phyloP scores from a whole-genome alignment of 2,888 invertebrate species.

The Yponomeuta malinellus region DNA sequence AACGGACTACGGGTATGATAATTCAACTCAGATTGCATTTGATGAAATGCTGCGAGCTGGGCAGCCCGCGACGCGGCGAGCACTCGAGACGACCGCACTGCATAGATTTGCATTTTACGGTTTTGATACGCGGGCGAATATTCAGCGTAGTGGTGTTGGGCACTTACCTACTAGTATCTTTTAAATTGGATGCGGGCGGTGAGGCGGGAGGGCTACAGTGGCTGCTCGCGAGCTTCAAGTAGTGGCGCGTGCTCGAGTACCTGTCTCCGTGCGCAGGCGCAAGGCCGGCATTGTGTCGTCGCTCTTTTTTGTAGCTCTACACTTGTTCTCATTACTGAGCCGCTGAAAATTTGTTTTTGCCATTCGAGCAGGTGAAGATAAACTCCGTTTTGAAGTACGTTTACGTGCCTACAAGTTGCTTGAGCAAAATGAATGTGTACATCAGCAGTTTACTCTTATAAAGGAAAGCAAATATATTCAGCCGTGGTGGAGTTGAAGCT shows the following conservation, averaged over 20 bases:
- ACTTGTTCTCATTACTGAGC: neutral
- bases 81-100: slow-evolving; percentile 68
- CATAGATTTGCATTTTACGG: slow-evolving; percentile 75
- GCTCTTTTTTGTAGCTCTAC: neutral
- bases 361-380: neutral
- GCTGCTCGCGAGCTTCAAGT: slow-evolving; percentile 60
- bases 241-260: slow-evolving; percentile 70
- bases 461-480: neutral
- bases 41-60: slow-evolving; percentile 56
- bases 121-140: slow-evolving; percentile 74
- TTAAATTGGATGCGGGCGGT: slow-evolving; percentile 61
- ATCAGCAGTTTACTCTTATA: neutral
- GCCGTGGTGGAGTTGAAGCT: neutral
- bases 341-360: neutral
- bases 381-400: neutral
- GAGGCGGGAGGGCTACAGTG: slow-evolving; percentile 48
- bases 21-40: slow-evolving; percentile 66
- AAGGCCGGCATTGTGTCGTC: slow-evolving; percentile 27
- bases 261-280: slow-evolving; percentile 54
- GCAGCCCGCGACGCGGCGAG: slow-evolving; percentile 42
- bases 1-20: slow-evolving; percentile 32
- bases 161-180: slow-evolving; percentile 58
- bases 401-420: neutral
- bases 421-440: neutral
- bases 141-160: slow-evolving; percentile 62